These are phyloP conservation scores for Caenorhabditis tropicalis DNA, from an alignment of 1,140 invertebrate genomes.

Conservation along the genomic window DNA sequence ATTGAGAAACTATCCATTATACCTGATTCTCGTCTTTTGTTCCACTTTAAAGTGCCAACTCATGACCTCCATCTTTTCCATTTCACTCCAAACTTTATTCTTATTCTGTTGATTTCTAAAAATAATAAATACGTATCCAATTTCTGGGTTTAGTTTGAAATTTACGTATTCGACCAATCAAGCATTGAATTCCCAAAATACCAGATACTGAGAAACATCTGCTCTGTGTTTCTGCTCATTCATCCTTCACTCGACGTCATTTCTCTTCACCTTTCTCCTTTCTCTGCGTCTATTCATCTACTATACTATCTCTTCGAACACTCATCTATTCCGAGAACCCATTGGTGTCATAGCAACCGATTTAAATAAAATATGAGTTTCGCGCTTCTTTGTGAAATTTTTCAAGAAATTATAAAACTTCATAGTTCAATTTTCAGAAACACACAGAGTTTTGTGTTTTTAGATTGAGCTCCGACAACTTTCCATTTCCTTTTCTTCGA, in stretches of 20 bases:
- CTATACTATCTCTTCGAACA: neutral
- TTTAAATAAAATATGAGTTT: neutral
- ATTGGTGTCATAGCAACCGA: neutral
- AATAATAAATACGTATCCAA: neutral
- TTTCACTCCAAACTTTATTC: neutral
- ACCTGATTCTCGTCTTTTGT: neutral
- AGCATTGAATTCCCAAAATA: neutral
- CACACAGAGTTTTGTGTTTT: too few relatives aligned
- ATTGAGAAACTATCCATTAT: neutral
- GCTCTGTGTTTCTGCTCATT: neutral
- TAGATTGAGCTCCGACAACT: too few relatives aligned
- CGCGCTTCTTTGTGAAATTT: neutral
- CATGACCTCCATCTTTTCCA: slow-evolving; percentile 17
- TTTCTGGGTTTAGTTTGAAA: neutral
- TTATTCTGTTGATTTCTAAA: neutral
- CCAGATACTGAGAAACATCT: neutral
- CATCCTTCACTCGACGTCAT: neutral
- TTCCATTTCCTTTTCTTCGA: too few relatives aligned
- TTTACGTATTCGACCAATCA: too few relatives aligned
- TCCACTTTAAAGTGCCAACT: slow-evolving; percentile 34
- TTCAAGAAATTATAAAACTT: neutral
- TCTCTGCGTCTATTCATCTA: neutral
- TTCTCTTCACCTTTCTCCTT: neutral
- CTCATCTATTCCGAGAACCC: neutral
- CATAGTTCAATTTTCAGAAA: too few relatives aligned